Evolutionary conservation across 2,888 invertebrate species (phyloP).

Genomic region (Zhuqinia jingwanae): DNA sequence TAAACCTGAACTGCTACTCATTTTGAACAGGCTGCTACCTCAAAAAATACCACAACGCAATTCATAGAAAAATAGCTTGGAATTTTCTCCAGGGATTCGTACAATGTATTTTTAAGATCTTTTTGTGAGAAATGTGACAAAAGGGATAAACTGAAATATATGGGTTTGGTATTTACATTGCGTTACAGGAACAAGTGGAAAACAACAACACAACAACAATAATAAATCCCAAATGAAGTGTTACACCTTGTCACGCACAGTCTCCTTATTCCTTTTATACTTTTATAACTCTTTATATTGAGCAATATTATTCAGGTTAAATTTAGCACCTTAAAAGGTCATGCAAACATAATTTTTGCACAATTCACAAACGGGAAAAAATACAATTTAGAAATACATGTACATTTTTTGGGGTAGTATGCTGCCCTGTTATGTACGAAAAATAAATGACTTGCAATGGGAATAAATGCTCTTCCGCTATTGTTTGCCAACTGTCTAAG

Average conservation of each 20-base stretch:
- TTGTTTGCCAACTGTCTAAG: too few species aligned
- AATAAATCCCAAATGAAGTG: constrained; percentile 40
- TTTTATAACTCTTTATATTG: not conserved
- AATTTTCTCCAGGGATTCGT: constrained; percentile 36
- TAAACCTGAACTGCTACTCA: not conserved
- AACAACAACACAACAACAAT: too few species aligned
- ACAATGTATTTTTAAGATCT: constrained; percentile 48
- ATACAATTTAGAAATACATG: too few species aligned
- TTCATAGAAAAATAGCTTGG: not conserved
- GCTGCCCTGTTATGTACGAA: too few species aligned
- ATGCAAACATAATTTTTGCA: constrained; percentile 2
- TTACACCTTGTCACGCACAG: not conserved
- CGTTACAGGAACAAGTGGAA: constrained; percentile 10
- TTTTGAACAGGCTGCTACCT: too few species aligned
- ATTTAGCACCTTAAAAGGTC: not conserved
- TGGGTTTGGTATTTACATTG: constrained; percentile 43
- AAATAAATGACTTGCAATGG: too few species aligned
- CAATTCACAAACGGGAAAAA: too few species aligned
- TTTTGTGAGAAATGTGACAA: constrained; percentile 23
- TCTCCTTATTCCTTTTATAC: constrained; percentile 29
- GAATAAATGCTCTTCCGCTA: too few species aligned
- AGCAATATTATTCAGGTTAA: not conserved
- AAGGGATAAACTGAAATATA: constrained; percentile 49
- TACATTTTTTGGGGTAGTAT: too few species aligned
- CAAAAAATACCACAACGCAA: too few species aligned